phyloP scores from a whole-genome alignment of 2,797 vertebrate genomes.

The Lepus oiostolus region DNA sequence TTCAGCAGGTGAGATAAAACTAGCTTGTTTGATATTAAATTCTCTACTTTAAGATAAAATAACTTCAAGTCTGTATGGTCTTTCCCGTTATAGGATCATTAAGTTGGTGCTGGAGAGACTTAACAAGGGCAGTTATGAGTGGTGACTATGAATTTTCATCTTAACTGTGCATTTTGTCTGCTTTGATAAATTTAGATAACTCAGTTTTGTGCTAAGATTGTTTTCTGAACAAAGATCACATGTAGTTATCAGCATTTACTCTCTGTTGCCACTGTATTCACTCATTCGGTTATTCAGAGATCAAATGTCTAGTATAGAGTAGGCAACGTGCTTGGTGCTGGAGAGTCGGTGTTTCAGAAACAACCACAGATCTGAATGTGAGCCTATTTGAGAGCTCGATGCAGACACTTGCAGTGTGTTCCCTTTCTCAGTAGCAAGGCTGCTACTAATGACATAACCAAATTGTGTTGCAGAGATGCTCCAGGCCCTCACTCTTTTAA shows the following conservation, averaged over 20 bases:
- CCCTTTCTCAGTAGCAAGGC: not conserved
- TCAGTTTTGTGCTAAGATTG: not conserved
- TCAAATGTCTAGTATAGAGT: not conserved
- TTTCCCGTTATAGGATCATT: not conserved
- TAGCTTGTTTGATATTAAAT: not conserved
- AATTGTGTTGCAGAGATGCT: not conserved
- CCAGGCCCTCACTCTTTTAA: not conserved
- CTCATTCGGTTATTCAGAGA: not conserved
- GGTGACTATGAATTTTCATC: not conserved
- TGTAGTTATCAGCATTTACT: not conserved
- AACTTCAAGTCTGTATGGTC: not conserved
- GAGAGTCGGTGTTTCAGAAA: not conserved
- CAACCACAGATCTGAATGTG: not conserved
- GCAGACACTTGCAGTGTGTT: not conserved
- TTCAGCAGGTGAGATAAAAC: not conserved
- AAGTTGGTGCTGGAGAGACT: not conserved
- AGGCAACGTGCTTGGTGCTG: not conserved
- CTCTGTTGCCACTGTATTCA: not conserved
- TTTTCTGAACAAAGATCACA: not conserved
- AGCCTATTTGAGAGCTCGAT: not conserved
- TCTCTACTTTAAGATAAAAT: not conserved
- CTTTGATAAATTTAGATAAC: not conserved
- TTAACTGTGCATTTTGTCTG: not conserved
- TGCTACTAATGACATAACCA: not conserved
- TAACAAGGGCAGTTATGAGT: not conserved